phyloP scores from a whole-genome alignment of 2,113 vertebrate species.

The Craseonycteris thonglongyai region DNA sequence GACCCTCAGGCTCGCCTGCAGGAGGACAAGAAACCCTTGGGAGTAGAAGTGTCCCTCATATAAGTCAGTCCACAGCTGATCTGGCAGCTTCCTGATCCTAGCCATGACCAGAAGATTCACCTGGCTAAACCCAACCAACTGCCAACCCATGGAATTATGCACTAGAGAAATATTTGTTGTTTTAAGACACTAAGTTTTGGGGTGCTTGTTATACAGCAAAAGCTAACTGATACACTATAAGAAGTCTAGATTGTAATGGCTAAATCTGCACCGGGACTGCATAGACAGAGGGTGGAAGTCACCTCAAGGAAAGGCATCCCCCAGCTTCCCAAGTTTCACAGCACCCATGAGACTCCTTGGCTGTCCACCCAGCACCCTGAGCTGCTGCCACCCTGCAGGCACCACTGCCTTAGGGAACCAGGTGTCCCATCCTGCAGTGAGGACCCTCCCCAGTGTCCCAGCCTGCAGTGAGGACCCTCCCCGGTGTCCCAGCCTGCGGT shows the following conservation, averaged over 20 bases:
- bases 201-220: not conserved
- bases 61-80: not conserved
- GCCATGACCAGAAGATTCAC: not conserved
- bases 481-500: not conserved
- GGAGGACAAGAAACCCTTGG: not conserved
- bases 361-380: not conserved
- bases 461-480: not conserved
- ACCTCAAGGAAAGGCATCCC: not conserved
- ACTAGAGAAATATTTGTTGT: not conserved
- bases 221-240: not conserved
- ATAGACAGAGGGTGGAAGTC: not conserved
- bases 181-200: not conserved
- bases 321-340: no score
- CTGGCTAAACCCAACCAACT: not conserved
- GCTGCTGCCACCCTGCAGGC: not conserved
- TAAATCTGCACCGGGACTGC: not conserved
- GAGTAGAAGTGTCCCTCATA: not conserved
- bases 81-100: not conserved
- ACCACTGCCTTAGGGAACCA: not conserved
- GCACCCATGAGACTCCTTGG: not conserved
- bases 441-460: not conserved
- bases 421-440: not conserved
- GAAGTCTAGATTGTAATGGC: not conserved
- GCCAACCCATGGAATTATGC: not conserved
- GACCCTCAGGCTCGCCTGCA: not conserved